Evolutionary conservation across 2,113 vertebrate species (phyloP), one percentile per base, ranked within the genome.

Genomic region (Albula glossodonta): DNA sequence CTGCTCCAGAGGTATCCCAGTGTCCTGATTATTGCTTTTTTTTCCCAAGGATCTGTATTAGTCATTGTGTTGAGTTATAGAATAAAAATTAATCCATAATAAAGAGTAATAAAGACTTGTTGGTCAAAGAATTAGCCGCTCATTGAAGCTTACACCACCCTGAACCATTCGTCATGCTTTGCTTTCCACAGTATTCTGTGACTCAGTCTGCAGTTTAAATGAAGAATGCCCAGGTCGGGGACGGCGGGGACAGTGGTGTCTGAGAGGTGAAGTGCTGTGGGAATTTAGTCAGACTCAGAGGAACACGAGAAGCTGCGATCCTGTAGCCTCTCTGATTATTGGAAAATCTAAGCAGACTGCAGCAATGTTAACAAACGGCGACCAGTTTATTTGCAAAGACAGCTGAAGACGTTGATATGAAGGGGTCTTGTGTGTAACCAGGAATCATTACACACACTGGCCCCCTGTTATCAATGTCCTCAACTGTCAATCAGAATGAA

Each of bases 31-130:
- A 51, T 78, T 79, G 88, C 82, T 56, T 82, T 70, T 50, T 56
- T 82, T 70, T 50, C 85, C 84, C 8, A 51, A 81, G 85, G 81
- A 41, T 66, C n/a, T n/a, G 19, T 74, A 22, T 66, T 5, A 87
- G 51, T 52, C 41, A 81, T 66, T 31, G 41, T 86, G 63, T 41
- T 85, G 56, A 86, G 86, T 81, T 2, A 85, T 41, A 41, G 31
- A 41, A 49, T 31, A 22, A 82, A 51, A 80, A 6, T 63, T 74
- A 81, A 70, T 53, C 74, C n/a, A 48, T 86, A 19, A 53, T 81
- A 56, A 84, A 87, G 87, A 87, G 80, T 57, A 53, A 77, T 79
- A 25, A 78, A 84, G 48, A 86, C 82, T 63, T 3, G 11, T 74
- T 74, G 13, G 17, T 51, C 49, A 84, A 60, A 82, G 78, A 83